phyloP scores from a whole-genome alignment of 1,140 invertebrate genomes.

The Papilio helenus region DNA sequence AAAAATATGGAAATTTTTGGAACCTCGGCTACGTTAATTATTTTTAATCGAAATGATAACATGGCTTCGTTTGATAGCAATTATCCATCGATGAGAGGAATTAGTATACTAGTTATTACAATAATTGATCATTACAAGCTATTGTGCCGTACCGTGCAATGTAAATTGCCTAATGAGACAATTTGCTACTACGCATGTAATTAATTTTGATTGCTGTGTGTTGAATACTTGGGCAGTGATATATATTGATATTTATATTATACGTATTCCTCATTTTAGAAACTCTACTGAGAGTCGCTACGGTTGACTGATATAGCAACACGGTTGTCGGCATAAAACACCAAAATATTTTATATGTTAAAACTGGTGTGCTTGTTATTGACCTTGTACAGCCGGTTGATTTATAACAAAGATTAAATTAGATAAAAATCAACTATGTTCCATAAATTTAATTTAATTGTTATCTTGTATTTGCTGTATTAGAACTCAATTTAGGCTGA shows the following conservation, averaged over 20 bases:
- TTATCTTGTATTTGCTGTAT: not conserved
- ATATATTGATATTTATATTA: not conserved
- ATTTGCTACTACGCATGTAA: not conserved
- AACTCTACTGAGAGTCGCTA: not conserved
- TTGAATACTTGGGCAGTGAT: not conserved
- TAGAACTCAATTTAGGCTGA: not conserved
- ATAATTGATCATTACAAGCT: slow-evolving; percentile 4
- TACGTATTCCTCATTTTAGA: too few species aligned
- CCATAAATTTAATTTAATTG: not conserved
- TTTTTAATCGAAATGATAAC: not conserved
- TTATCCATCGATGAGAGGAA: not conserved
- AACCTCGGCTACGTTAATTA: not conserved
- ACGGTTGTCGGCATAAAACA: not conserved
- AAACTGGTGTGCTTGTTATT: not conserved
- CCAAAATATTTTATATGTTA: too few species aligned
- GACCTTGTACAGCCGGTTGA: not conserved
- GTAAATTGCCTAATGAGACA: slow-evolving; percentile 19
- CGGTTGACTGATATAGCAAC: not conserved
- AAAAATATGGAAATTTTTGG: not conserved
- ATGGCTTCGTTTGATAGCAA: not conserved
- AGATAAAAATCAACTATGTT: not conserved
- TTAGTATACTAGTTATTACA: not conserved
- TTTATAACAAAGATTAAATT: not conserved
- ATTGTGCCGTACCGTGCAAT: not conserved
- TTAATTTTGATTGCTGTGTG: not conserved